Evolutionary conservation across 2,797 vertebrate species (phyloP).

Genomic region (Cryptoblepharus egeriae): DNA sequence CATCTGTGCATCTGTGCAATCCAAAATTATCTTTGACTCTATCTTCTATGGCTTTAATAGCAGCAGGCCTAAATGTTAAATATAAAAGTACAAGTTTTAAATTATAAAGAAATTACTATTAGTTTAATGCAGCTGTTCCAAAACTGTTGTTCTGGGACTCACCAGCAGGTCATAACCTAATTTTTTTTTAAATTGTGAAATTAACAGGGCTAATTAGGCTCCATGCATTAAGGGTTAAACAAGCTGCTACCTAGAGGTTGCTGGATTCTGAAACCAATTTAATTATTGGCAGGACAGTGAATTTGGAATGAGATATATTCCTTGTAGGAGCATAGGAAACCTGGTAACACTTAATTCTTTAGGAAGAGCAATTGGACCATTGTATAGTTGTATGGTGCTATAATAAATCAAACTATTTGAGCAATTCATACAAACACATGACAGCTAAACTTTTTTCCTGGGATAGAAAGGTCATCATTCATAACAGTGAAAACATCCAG

Average conservation of each 20-base stretch:
- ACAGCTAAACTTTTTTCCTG: constrained; percentile 59
- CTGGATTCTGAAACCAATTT: background rate
- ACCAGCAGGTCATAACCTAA: too few species aligned
- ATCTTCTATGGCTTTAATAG: background rate
- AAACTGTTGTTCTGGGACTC: too few species aligned
- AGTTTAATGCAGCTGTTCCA: background rate
- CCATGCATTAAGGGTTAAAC: too few species aligned
- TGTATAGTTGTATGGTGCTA: constrained; percentile 54
- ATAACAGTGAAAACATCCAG: constrained; percentile 67
- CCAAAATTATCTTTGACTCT: background rate
- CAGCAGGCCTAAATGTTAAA: background rate
- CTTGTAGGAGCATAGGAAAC: constrained; percentile 6
- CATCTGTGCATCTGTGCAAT: too few species aligned
- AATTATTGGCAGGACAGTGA: constrained; percentile 5
- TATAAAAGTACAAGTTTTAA: too few species aligned
- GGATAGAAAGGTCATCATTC: constrained; percentile 65
- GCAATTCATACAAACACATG: constrained; percentile 58
- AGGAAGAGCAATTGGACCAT: constrained; percentile 46
- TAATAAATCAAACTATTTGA: constrained; percentile 66
- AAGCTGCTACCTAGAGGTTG: too few species aligned
- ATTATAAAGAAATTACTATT: too few species aligned
- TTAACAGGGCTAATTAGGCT: too few species aligned
- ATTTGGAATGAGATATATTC: background rate
- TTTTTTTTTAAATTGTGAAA: too few species aligned
- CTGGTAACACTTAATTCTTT: constrained; percentile 35